Evolutionary conservation across 2,797 vertebrate species (phyloP), one percentile per base, ranked within the genome.

Genomic region (Karalla daura): DNA sequence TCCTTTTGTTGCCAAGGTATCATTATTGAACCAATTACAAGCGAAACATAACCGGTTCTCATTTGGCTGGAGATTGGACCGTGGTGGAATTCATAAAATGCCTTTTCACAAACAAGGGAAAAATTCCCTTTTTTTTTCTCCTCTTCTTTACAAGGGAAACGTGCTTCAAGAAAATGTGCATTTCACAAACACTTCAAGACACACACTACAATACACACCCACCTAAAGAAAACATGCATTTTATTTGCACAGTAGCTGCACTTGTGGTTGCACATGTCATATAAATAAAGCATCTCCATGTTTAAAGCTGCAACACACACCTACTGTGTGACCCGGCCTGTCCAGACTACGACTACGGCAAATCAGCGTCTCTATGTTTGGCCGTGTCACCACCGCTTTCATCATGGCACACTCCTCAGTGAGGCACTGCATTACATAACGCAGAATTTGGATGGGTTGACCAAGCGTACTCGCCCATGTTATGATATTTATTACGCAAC

Each of bases 401-500:
- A 77, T 69, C 63, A 43, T 0, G 0, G 11, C 17, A 17, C 68
- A 71, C 55, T 53, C 61, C 70, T 33, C n/a, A 73, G 51, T 5
- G 1, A 35, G 41, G 72, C 53, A 32, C 59, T 13, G 27, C 8
- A 11, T 86, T 82, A 74, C 11, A 10, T 71, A 83, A 86, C 63
- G n/a, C 58, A 73, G 63, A 40, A 47, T 44, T 58, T 51, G 25
- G 65, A 55, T 33, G 36, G 64, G 47, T 50, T 72, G 68, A 81
- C 59, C 30, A 39, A 55, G 53, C 66, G 67, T 65, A 65, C 49
- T 76, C 72, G 60, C 27, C 63, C 59, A 37, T 50, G 28, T 76
- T 61, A 23, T 43, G 56, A 73, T 71, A 63, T 37, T 6, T 59
- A 41, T 85, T 81, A 83, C 55, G 7, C 72, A 88, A 84, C 66